Percentiles rank a stretch among this genome's conserved stretches.
phyloP scores from a whole-genome alignment of 2,888 invertebrate genomes.

The Aporophyla lueneburgensis region DNA sequence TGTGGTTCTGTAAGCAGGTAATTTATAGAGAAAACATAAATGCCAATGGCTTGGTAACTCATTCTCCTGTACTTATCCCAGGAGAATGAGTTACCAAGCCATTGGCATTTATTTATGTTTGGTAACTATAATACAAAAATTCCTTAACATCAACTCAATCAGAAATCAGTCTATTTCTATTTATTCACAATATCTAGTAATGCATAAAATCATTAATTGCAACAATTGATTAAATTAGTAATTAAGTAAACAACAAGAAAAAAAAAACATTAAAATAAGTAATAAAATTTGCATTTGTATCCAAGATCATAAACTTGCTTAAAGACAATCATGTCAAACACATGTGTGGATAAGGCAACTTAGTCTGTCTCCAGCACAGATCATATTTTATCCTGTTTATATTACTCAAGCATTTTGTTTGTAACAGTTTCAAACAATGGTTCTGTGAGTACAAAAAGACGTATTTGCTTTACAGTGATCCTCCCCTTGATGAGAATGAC shows the following conservation, averaged over 20 bases:
- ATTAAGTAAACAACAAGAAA: background rate
- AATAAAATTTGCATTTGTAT: background rate
- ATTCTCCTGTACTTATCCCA: too few relatives aligned
- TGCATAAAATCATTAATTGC: too few relatives aligned
- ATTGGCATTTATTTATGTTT: too few relatives aligned
- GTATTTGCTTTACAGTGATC: constrained; percentile 92
- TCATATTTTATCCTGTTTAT: background rate
- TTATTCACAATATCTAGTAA: background rate
- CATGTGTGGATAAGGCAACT: too few relatives aligned
- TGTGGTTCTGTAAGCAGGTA: background rate
- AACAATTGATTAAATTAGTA: background rate
- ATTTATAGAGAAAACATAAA: background rate
- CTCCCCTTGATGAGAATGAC: constrained; percentile 96
- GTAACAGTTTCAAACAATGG: background rate
- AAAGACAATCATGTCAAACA: too few relatives aligned
- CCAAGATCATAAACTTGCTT: background rate
- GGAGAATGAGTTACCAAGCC: too few relatives aligned
- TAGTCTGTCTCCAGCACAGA: background rate
- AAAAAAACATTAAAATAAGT: too few relatives aligned
- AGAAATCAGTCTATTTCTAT: background rate
- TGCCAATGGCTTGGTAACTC: background rate
- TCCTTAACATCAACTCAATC: background rate
- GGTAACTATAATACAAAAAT: background rate
- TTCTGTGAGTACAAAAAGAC: background rate
- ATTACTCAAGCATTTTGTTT: background rate